phyloP scores from a whole-genome alignment of 2,797 vertebrate genomes.

The Micrastur ruficollis region DNA sequence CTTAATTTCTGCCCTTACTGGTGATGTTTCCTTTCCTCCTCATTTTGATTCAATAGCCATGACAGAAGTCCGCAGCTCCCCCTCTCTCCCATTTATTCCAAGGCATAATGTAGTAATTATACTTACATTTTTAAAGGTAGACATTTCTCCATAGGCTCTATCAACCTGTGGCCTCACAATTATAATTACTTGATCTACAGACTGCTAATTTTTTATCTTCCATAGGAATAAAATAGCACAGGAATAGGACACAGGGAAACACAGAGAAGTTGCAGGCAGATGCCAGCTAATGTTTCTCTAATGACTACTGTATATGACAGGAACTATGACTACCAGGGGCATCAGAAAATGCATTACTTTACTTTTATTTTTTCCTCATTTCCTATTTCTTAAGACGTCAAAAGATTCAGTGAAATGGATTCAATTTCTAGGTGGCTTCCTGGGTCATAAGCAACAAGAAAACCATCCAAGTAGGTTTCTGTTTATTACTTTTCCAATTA shows the following conservation, averaged over 20 bases:
- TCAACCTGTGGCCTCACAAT: slow-evolving; percentile 52
- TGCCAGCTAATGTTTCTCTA: background rate
- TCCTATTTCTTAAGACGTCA: slow-evolving; percentile 29
- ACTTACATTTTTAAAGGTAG: slow-evolving; percentile 63
- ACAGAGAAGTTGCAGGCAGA: background rate
- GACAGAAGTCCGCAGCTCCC: background rate
- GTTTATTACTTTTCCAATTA: slow-evolving; percentile 70
- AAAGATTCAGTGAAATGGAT: slow-evolving; percentile 46
- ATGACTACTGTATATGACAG: background rate
- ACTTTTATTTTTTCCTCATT: background rate
- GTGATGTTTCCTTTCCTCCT: background rate
- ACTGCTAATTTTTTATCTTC: slow-evolving; percentile 54
- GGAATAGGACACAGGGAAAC: slow-evolving; percentile 7
- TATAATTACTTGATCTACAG: slow-evolving; percentile 64
- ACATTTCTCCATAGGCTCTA: slow-evolving; percentile 64
- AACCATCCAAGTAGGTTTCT: slow-evolving; percentile 49
- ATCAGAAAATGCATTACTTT: background rate
- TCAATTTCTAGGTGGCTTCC: slow-evolving; percentile 57
- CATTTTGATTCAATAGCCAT: background rate
- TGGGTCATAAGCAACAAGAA: slow-evolving; percentile 43
- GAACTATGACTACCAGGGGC: background rate
- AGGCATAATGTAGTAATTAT: slow-evolving; percentile 55
- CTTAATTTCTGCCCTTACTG: background rate
- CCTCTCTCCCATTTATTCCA: slow-evolving; percentile 29
- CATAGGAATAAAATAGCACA: slow-evolving; percentile 43